phyloP scores from a whole-genome alignment of 2,113 vertebrate species.

The Anthoscopus minutus region DNA sequence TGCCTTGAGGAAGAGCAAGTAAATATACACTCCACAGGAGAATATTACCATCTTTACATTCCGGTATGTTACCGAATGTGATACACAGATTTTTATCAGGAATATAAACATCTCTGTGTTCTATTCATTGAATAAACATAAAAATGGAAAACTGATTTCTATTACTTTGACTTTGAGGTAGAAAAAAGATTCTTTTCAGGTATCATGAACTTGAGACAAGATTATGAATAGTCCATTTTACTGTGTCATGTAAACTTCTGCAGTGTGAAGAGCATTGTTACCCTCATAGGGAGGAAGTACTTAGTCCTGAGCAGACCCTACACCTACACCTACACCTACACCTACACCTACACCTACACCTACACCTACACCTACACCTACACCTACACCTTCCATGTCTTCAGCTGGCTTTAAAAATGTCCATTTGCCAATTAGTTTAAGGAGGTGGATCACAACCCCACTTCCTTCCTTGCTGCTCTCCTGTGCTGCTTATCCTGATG shows the following conservation, averaged over 20 bases:
- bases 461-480: background rate
- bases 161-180: background rate
- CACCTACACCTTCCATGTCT: background rate
- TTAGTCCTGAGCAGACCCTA: background rate
- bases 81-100: constrained; percentile 1
- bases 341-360: no score
- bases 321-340: background rate
- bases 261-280: background rate
- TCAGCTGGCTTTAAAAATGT: background rate
- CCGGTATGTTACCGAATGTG: background rate
- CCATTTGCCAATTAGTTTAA: background rate
- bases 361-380: no score
- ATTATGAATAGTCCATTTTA: background rate
- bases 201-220: background rate
- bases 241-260: background rate
- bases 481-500: background rate
- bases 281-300: background rate
- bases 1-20: constrained; percentile 11
- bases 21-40: background rate
- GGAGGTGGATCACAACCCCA: background rate
- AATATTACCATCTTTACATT: background rate
- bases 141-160: background rate
- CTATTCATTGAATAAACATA: background rate
- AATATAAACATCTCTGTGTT: background rate
- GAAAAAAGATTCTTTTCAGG: background rate